Evolutionary conservation across 2,797 vertebrate species (phyloP).

Genomic region (Argyrosomus regius): DNA sequence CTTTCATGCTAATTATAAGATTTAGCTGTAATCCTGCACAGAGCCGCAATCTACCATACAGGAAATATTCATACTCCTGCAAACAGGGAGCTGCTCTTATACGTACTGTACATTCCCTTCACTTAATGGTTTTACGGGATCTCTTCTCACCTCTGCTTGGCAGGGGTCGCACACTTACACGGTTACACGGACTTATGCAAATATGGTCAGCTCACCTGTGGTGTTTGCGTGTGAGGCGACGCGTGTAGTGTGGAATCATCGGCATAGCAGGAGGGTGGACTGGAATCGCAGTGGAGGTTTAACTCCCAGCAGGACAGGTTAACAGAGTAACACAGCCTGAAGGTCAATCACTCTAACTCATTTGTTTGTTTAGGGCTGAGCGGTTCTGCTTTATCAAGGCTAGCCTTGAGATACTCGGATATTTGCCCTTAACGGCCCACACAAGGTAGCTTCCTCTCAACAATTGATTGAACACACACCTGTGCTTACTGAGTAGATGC

Average conservation of each 20-base stretch:
- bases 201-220: conserved; percentile 70
- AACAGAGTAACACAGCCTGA: conserved; percentile 76
- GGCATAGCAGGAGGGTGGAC: conserved; percentile 44
- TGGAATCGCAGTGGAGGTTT: conserved; percentile 69
- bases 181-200: conserved; percentile 78
- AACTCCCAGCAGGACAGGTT: conserved; percentile 80
- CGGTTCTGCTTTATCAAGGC: conserved; percentile 58
- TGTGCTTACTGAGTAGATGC: conserved; percentile 54
- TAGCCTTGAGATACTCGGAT: conserved; percentile 67
- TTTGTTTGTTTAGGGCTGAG: conserved; percentile 76
- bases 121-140: conserved; percentile 62
- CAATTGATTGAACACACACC: conserved; percentile 69
- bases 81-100: conserved; percentile 52
- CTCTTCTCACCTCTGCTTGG: conserved; percentile 66
- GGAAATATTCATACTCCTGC: conserved; percentile 68
- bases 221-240: conserved; percentile 61
- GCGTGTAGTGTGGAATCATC: conserved; percentile 61
- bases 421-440: conserved; percentile 58
- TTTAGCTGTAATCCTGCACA: conserved; percentile 83
- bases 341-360: conserved; percentile 77
- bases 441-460: conserved; percentile 53
- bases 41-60: conserved; percentile 71
- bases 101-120: conserved; percentile 55
- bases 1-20: conserved; percentile 86
- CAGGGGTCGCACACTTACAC: conserved; percentile 66